A percentile compares a stretch with the other conserved stretches of the same genome.
Evolutionary conservation across 2,113 vertebrate species (phyloP).

Genomic region (Corynorhinus townsendii): DNA sequence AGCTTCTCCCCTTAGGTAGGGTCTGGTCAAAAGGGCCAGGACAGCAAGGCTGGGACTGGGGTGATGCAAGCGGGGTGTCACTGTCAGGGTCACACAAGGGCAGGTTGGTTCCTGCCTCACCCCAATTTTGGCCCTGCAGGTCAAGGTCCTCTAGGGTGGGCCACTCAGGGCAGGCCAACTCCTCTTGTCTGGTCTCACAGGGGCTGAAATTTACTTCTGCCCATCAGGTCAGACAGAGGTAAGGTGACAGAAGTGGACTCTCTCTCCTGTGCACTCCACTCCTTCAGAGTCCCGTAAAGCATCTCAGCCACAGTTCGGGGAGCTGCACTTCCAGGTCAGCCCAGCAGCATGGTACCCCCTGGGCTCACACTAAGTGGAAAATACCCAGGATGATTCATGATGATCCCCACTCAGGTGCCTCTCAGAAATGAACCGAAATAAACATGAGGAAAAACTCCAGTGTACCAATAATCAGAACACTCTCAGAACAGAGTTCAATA

Average conservation of each 20-base stretch:
- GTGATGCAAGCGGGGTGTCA: accelerated
- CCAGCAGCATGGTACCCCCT: neutral
- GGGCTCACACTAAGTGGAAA: neutral
- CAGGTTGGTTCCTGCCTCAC: neutral
- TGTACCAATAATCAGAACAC: constrained; percentile 3
- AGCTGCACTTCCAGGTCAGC: neutral
- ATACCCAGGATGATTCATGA: constrained; percentile 11
- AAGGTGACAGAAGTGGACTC: neutral
- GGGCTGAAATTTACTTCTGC: neutral
- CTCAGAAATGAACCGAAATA: constrained; percentile 26
- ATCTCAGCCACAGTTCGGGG: neutral
- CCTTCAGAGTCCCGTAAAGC: neutral
- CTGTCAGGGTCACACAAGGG: neutral
- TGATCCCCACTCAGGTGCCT: neutral
- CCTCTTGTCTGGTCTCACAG: neutral
- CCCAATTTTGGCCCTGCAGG: neutral
- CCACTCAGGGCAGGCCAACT: neutral
- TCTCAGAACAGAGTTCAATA: constrained; percentile 6
- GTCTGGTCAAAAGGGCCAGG: neutral
- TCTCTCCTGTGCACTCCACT: neutral
- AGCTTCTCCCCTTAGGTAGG: neutral
- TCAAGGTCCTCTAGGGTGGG: neutral
- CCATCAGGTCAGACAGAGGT: neutral
- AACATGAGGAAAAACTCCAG: neutral
- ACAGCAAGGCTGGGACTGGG: neutral